Conservation (phyloP, 2,113 vertebrate genomes). For the Diglossa brunneiventris region DNA sequence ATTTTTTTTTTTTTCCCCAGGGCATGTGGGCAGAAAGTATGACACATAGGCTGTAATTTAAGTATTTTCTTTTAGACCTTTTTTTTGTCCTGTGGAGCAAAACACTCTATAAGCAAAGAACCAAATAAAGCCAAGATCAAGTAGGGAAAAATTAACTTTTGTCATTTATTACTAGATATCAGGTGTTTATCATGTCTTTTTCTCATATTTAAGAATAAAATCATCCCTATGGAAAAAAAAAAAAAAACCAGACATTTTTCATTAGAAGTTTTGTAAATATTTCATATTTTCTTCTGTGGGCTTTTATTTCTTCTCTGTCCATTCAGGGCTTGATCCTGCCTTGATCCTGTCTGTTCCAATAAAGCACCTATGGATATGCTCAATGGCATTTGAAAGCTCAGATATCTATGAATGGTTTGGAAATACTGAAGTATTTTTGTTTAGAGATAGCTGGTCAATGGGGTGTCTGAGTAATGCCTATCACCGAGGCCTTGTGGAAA, state of each 20-base stretch:
- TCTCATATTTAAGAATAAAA: not conserved
- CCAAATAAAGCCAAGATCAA: not conserved
- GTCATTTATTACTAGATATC: not conserved
- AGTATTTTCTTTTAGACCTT: not conserved
- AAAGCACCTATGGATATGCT: not conserved
- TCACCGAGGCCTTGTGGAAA: not conserved
- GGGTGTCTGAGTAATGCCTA: not conserved
- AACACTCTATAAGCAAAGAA: not conserved
- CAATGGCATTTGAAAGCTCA: not conserved
- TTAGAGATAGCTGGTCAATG: not conserved
- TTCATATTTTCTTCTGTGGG: not conserved
- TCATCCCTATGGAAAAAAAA: not conserved
- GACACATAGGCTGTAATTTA: not conserved
- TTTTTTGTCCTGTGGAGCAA: not conserved
- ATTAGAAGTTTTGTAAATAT: not conserved
- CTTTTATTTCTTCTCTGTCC: not conserved
- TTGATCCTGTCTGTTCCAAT: not conserved
- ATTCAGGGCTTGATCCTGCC: not conserved
- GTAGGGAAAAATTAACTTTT: not conserved
- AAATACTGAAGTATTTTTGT: not conserved
- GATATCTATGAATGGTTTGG: not conserved
- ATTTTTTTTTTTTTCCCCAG: not conserved
- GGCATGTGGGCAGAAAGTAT: not conserved
- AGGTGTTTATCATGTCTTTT: not conserved
- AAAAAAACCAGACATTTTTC: accelerated